phyloP scores from a whole-genome alignment of 2,888 invertebrate genomes.

The Cinara cedri region DNA sequence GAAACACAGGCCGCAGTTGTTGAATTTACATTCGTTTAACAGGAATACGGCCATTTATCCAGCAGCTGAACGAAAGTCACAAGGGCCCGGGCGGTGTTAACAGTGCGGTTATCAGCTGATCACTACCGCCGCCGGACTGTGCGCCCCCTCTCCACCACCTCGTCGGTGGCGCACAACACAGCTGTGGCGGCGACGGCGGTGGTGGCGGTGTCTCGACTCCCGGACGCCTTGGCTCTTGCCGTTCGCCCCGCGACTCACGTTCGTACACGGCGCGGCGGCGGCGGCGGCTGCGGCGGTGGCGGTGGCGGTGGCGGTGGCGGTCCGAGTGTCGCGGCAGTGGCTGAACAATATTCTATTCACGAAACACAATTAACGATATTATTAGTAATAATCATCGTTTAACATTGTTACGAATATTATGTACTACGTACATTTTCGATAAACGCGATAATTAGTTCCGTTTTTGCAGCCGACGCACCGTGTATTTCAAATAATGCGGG shows the following conservation, averaged over 20 bases:
- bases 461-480: no score
- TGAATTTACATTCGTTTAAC: conserved; percentile 87
- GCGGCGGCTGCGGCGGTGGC: neutral
- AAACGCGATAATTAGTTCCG: no score
- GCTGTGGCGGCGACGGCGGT: neutral
- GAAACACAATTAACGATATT: no score
- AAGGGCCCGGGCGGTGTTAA: conserved; percentile 28
- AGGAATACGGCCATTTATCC: conserved; percentile 82
- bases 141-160: conserved; percentile 12
- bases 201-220: neutral
- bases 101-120: conserved; percentile 56
- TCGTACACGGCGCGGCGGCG: neutral
- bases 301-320: no score
- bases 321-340: neutral
- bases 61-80: conserved; percentile 55
- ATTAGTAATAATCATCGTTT: no score
- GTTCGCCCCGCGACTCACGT: neutral
- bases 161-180: neutral
- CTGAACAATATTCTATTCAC: neutral
- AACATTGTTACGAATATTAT: no score
- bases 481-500: no score
- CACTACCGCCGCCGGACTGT: conserved; percentile 11
- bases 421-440: no score
- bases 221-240: conserved; percentile 30
- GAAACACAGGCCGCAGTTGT: conserved; percentile 84